A percentile compares a stretch with the other conserved stretches of the same genome.
Conservation (phyloP, 2,888 invertebrate species). For the Ganaspis brasiliensis region DNA sequence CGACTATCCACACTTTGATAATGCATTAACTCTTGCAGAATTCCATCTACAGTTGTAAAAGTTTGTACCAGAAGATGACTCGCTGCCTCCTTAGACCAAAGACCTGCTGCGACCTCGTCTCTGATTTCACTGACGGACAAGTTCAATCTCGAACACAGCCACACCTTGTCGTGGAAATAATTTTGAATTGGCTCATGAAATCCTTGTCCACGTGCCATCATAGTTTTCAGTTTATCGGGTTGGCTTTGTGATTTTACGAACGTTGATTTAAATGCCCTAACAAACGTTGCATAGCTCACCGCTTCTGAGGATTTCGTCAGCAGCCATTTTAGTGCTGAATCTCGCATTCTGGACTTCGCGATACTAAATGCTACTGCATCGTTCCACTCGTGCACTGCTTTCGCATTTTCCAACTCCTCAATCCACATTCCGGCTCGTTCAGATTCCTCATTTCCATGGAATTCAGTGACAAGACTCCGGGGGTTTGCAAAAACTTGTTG, state of each 20-base stretch:
- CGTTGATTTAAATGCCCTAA: background rate
- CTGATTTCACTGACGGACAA: conserved; percentile 17
- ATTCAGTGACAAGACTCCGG: conserved; percentile 2
- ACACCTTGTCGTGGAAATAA: conserved; percentile 44
- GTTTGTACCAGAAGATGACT: background rate
- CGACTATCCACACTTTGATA: too few relatives aligned
- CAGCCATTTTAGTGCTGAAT: conserved; percentile 3
- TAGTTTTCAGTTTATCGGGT: conserved; percentile 41
- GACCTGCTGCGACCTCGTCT: conserved; percentile 38
- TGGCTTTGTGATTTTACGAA: conserved; percentile 1
- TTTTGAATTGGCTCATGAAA: conserved; percentile 30
- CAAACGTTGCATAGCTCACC: background rate
- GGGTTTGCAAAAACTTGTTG: too few relatives aligned
- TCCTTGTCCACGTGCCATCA: conserved; percentile 45
- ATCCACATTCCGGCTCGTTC: conserved; percentile 46
- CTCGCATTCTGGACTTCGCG: conserved; percentile 11
- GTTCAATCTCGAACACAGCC: conserved; percentile 15
- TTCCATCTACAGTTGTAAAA: conserved; percentile 24
- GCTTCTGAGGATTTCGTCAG: background rate
- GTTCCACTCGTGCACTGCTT: conserved; percentile 40
- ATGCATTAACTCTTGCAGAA: conserved; percentile 42
- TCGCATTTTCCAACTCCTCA: conserved; percentile 24
- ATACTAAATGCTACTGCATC: conserved; percentile 37
- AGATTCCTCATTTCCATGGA: conserved; percentile 48
- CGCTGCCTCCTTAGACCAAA: conserved; percentile 34